Conservation (phyloP, 1,140 invertebrate genomes). For the Drosophila sechellia region DNA sequence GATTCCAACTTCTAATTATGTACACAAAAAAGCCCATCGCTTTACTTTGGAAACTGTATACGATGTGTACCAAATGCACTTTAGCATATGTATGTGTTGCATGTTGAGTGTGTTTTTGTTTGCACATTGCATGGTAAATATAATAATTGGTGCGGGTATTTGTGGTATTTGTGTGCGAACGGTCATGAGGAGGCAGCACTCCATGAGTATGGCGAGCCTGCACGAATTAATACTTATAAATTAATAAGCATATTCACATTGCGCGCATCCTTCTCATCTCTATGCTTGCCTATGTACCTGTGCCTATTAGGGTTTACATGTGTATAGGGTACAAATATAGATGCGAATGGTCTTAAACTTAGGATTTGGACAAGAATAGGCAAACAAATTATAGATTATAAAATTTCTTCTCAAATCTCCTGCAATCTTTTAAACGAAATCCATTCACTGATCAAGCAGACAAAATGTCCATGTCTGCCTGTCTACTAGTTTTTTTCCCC, state of each 20-base stretch:
- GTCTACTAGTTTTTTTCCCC: no score
- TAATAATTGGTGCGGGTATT: background rate
- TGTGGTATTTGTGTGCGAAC: background rate
- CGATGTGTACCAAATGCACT: no score
- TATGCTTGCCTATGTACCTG: background rate
- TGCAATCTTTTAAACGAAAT: no score
- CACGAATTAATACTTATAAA: conserved; percentile 14
- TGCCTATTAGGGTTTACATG: background rate
- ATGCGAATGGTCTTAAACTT: no score
- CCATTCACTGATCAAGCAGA: no score
- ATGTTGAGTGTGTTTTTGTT: background rate
- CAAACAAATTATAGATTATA: no score
- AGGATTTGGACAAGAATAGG: no score
- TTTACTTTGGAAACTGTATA: no score
- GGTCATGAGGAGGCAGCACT: conserved; percentile 7
- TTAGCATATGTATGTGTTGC: background rate
- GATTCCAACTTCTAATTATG: background rate
- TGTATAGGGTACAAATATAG: background rate
- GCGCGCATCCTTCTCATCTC: conserved; percentile 3
- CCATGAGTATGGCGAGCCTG: background rate
- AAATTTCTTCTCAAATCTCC: no score
- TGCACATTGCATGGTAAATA: background rate
- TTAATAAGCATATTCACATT: conserved; percentile 7
- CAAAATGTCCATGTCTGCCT: no score
- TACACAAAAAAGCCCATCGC: background rate